Conservation (phyloP, 2,113 vertebrate species). For the Rhipidura dahli region DNA sequence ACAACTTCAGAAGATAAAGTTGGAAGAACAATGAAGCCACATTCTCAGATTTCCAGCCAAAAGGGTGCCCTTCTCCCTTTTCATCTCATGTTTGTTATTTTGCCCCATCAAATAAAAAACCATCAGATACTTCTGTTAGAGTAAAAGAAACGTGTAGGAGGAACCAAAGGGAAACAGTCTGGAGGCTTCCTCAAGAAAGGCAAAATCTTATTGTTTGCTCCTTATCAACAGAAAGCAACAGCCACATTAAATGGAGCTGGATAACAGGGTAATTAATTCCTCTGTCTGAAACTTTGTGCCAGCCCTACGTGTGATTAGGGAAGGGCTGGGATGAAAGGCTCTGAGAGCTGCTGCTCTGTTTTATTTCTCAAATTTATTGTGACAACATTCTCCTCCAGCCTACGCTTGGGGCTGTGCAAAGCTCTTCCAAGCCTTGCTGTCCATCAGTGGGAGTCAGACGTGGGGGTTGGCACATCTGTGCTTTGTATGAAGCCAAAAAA, state of each 20-base stretch:
- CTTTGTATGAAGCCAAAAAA: not conserved
- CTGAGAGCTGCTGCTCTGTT: not conserved
- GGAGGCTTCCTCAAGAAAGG: not conserved
- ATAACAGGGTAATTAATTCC: not conserved
- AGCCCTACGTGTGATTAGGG: not conserved
- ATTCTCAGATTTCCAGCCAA: constrained; percentile 14
- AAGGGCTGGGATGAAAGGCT: not conserved
- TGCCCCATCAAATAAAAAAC: not conserved
- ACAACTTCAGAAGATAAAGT: not conserved
- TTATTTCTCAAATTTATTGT: not conserved
- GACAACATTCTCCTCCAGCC: not conserved
- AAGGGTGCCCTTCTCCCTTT: not conserved
- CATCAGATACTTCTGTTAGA: not conserved
- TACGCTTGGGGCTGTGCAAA: not conserved
- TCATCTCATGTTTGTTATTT: constrained; percentile 9
- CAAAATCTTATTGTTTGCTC: not conserved
- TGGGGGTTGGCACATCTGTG: not conserved
- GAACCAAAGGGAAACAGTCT: not conserved
- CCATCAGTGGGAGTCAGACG: not conserved
- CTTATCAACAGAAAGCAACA: not conserved
- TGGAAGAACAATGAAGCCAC: not conserved
- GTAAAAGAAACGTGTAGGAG: not conserved
- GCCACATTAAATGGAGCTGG: not conserved
- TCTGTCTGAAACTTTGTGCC: not conserved
- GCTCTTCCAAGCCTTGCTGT: not conserved